Evolutionary conservation across 1,140 invertebrate species (phyloP), one percentile per base, ranked within the genome.

Genomic region (Lepidostoma basale): DNA sequence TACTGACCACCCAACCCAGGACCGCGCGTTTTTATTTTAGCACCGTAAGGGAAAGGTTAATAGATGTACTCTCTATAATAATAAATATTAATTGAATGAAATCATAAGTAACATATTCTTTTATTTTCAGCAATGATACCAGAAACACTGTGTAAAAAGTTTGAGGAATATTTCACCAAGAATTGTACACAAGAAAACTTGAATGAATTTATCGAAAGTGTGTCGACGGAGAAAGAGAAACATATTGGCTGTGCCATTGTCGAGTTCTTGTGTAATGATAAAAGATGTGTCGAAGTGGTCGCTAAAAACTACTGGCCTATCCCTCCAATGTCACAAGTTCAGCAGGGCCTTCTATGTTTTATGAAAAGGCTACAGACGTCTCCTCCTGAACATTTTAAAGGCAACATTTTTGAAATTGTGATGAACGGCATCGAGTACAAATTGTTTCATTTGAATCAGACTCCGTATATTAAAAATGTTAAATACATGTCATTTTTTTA

Each of bases 401-500:
- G 75, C 5, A 59, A 68, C 18, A 47, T 74, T 3, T 62, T 68
- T n/a, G 69, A 75, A 25, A 54, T 60, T 22, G 67, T 81, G 28
- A 66, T 80, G 49, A 74, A 39, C 10, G 76, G 75, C 54, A 81
- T 83, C 25, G 81, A 83, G 65, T 79, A 76, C 70, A 70, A 74
- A 20, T 58, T 81, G 36, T 83, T 83, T 26, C 73, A 75, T 71
- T 69, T 83, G 16, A 79, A 79, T 58, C 70, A 68, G 23, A 76
- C 76, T 18, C 80, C 80, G 12, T 69, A 76, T 9, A 77, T 80
- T 67, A 74, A 76, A 23, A 64, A 64, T 4, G 74, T 81, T 26
- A 78, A 79, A 69, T 78, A 73, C 62, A 44, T 81, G 68, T 77
- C 82, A 3, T 76, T 78, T 66, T 79, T 83, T 47, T 83, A 82